Evolutionary conservation across 2,797 vertebrate genomes (phyloP), one percentile per base, ranked within the genome.

Genomic region (Pelodytes ibericus): DNA sequence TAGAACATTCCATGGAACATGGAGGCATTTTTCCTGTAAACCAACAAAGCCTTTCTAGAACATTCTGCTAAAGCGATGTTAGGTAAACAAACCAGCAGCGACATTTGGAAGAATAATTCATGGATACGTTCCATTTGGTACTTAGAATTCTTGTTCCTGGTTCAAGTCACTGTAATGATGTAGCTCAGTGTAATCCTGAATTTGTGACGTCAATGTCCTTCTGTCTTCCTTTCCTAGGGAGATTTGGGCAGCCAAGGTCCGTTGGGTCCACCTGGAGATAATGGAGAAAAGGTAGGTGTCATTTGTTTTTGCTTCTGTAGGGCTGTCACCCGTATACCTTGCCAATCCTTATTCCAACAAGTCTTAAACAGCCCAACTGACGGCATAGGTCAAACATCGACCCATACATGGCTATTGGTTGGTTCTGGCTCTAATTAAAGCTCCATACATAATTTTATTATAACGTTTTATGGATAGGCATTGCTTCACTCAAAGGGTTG

Each of bases 181-280:
- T 53, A 11, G 49, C 16, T 53, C 5, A 7, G 5, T 53, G 49
- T 53, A 22, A 53, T 44, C 41, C 9, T 44, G 41, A 39, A 39
- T 13, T 39, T 39, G 20, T 11, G 4, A 2, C 20, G 6, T 24
- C 2, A 22, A 6, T 24, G n/a, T 53, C n/a, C 11, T 20, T 11
- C 36, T 39, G 7, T 39, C 36, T 39, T 39, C 24, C 6, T 53
- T 22, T 44, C 8, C 2, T 83, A 97, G 96, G 96, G 96, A 63
- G 94, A 96, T 39, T 74, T 89, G 79, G 96, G 96, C 74, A 92
- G 88, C 22, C 89, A 84, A 1, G 96, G 96, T 9, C 88, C 80
- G 26, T 77, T 78, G 0, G 96, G 96, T 3, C 89, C 90, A 67
- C 56, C 79, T 0, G 96, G 96, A 80, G 93, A 95, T 41, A 80